Evolutionary conservation across 2,797 vertebrate species (phyloP).

Genomic region (Liasis olivaceus): DNA sequence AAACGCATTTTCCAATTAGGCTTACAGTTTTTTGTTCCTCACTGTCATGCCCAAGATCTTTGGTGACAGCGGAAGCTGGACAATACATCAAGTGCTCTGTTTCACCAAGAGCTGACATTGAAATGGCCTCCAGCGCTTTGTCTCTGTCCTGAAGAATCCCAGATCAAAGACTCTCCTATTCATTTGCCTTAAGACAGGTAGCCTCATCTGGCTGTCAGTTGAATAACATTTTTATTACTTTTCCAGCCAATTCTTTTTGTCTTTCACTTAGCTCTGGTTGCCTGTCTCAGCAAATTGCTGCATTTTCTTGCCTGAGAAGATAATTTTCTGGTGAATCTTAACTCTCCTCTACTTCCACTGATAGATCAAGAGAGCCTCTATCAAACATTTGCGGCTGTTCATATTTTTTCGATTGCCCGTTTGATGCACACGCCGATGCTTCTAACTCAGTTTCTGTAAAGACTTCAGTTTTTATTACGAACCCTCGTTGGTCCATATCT

Average conservation of each 20-base stretch:
- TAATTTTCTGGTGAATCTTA: too few relatives aligned
- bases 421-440: not conserved
- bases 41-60: too few relatives aligned
- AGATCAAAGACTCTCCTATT: not conserved
- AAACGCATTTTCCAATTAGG: too few relatives aligned
- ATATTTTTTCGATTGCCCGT: too few relatives aligned
- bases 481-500: too few relatives aligned
- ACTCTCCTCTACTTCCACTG: too few relatives aligned
- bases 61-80: too few relatives aligned
- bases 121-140: conserved; percentile 19
- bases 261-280: not conserved
- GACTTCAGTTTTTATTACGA: conserved; percentile 50
- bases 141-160: not conserved
- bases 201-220: not conserved
- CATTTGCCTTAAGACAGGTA: not conserved
- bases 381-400: not conserved
- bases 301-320: not conserved
- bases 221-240: not conserved
- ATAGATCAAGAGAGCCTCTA: not conserved
- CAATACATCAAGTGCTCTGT: too few relatives aligned
- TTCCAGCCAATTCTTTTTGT: not conserved
- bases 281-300: not conserved
- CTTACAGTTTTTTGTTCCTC: too few relatives aligned
- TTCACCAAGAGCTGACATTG: conserved; percentile 49
- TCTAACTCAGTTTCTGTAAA: not conserved